A percentile compares a stretch with the other conserved stretches of the same genome.
These are phyloP conservation scores for Ariolimax columbianus DNA, from an alignment of 2,888 invertebrate genomes.

Conservation along the genomic window DNA sequence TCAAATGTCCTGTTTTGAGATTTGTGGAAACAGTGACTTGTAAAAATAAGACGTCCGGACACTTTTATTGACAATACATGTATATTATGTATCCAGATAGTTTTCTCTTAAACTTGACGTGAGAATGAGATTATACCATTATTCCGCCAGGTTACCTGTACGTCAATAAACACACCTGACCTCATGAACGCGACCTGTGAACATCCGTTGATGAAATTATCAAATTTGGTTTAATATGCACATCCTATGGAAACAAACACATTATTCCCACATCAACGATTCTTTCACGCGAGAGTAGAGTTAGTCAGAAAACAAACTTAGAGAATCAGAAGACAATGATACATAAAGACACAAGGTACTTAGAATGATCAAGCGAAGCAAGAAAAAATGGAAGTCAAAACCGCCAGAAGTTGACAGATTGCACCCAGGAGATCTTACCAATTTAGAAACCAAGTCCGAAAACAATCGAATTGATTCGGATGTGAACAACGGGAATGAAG, in stretches of 20 bases:
- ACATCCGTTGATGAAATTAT: not conserved
- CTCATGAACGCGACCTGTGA: no score
- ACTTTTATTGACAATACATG: no score
- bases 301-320: not conserved
- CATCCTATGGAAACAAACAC: not conserved
- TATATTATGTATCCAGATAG: no score
- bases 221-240: not conserved
- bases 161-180: not conserved
- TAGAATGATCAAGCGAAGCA: constrained; percentile 6
- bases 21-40: no score
- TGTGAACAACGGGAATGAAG: not conserved
- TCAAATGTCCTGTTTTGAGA: no score
- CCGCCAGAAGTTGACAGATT: not conserved
- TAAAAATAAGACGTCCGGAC: no score
- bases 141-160: not conserved
- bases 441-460: not conserved
- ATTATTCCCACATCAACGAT: not conserved
- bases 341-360: not conserved
- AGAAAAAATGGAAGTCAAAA: constrained; percentile 16
- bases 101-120: no score
- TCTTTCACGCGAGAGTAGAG: not conserved
- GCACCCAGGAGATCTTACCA: not conserved
- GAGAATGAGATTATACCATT: no score
- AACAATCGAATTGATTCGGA: not conserved
- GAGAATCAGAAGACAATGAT: not conserved